phyloP scores from a whole-genome alignment of 2,888 invertebrate species.

The Aromia moschata region DNA sequence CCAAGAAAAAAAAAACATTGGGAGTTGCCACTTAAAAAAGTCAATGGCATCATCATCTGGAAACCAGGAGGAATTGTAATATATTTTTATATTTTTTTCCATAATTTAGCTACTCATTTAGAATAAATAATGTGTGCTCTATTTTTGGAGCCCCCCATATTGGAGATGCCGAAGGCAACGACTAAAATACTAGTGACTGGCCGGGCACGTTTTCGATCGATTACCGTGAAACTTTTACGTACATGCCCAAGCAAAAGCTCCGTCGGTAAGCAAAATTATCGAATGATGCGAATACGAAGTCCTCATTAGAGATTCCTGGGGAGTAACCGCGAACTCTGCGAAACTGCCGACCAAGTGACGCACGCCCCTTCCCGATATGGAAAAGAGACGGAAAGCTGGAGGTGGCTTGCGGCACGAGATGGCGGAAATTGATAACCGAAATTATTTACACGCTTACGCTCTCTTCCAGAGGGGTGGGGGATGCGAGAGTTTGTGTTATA shows the following conservation, averaged over 20 bases:
- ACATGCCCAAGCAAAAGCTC: slow-evolving; percentile 56
- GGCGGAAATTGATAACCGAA: slow-evolving; percentile 8
- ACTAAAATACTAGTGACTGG: slow-evolving; percentile 16
- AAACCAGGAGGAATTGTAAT: no score
- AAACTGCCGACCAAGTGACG: slow-evolving; percentile 40
- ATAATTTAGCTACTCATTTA: no score
- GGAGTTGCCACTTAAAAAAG: no score
- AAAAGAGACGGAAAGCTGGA: slow-evolving; percentile 11
- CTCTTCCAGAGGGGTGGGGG: no score
- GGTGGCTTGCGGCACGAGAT: slow-evolving; percentile 2
- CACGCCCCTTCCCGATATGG: slow-evolving; percentile 15
- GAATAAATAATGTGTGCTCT: no score
- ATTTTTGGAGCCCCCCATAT: no score
- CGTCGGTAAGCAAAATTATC: slow-evolving; percentile 55
- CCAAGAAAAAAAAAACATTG: no score
- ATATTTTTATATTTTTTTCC: no score
- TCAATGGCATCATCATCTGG: no score
- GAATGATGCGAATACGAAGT: slow-evolving; percentile 52
- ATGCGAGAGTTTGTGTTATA: no score
- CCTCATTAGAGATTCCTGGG: slow-evolving; percentile 56
- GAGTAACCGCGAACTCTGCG: slow-evolving; percentile 44
- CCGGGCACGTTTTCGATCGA: slow-evolving; percentile 37
- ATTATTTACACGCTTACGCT: slow-evolving; percentile 9
- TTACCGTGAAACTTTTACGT: slow-evolving; percentile 54
- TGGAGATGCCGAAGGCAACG: no score